phyloP scores from a whole-genome alignment of 2,113 vertebrate species.

The Bucco capensis region DNA sequence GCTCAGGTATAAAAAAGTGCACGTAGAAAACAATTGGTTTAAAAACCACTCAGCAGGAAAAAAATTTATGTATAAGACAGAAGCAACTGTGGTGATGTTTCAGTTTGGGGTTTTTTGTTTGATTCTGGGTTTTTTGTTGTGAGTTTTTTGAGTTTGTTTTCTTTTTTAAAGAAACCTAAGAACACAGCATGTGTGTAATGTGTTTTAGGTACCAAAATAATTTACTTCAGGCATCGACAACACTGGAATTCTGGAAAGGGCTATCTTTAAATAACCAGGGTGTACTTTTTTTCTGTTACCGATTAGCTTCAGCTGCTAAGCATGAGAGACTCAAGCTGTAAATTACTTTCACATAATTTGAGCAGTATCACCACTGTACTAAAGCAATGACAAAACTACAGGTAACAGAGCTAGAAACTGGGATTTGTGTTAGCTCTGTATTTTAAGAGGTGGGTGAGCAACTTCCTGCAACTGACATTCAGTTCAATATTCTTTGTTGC shows the following conservation, averaged over 20 bases:
- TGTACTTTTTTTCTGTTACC: not conserved
- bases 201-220: not conserved
- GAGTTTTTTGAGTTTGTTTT: rapidly evolving
- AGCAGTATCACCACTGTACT: not conserved
- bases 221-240: not conserved
- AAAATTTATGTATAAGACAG: not conserved
- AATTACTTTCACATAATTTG: not conserved
- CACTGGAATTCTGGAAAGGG: not conserved
- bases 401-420: not conserved
- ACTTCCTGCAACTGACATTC: not conserved
- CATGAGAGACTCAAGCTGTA: not conserved
- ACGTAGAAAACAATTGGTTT: not conserved
- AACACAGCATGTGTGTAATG: not conserved
- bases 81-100: not conserved
- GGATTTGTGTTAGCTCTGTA: not conserved
- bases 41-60: not conserved
- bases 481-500: not conserved
- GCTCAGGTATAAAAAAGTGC: not conserved
- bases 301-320: not conserved
- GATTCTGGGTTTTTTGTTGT: not conserved
- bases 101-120: not conserved
- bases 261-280: not conserved
- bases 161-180: not conserved
- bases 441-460: not conserved
- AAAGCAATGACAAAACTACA: not conserved